Base-by-base conservation (phyloP, 2,888 invertebrate genomes). In the Myopa tessellatipennis region DNA sequence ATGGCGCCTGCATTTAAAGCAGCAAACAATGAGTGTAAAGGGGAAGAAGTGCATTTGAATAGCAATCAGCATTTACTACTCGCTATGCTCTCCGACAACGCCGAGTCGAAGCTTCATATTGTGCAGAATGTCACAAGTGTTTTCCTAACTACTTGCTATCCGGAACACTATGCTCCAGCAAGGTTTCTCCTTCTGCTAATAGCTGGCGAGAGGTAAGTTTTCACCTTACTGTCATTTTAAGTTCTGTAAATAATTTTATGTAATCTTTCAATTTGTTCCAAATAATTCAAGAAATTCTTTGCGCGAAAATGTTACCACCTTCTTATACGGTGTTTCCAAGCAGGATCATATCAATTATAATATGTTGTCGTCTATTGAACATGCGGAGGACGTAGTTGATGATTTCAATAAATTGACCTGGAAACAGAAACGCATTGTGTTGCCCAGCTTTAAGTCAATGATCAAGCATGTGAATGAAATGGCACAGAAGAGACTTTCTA, bases 91-190 rank as follows among this genome's bases (percentile, higher is more conserved):
- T 91, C 95, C 86, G 91, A 94, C 88, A 93, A 95, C 90, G 93
- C 96, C 85, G 91, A 94, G 90, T 92, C 93, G 58, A 93, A 94
- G 26, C 94, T 96, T 83, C 91, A 93, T 3, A 94, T 95, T 90
- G 94, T 95, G 60, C 91, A 97, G 78, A 94, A 95, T 89, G 94
- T 95, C 60, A 95, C 96, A 4, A 95, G 95, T 84, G 92, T 95
- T 79, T 96, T 95, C 84, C 92, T 96, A 0, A 93, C 94, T 4
- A 92, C 92, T 8, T 94, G 97, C 81, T 98, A 96, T 88, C 95
- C 96, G 0, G 91, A 92, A 52, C 92, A 95, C 84, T 95, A 96
- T 87, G 93, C 95, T 0, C 94, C 95, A 0, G 95, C 97, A 0
- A 91, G 96, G 84, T 96, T 95, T 87, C 90, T 97, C 12, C 89